A percentile compares a stretch with the other conserved stretches of the same genome.
Conservation (phyloP, 2,888 invertebrate genomes). For the Ommatoiulus sabulosus region DNA sequence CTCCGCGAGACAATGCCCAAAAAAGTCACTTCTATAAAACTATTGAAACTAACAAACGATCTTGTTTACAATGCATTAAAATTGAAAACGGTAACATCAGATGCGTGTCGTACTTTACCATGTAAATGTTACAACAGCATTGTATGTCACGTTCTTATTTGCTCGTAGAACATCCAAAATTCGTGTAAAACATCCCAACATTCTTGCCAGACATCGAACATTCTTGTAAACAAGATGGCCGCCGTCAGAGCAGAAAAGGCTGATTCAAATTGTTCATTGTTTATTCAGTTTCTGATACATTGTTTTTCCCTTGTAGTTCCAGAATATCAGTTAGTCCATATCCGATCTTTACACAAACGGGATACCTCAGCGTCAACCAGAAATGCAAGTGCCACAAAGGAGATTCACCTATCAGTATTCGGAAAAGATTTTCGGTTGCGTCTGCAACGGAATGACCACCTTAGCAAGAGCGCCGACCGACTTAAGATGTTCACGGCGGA, state of each 20-base stretch:
- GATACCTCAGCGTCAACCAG: not conserved
- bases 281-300: not conserved
- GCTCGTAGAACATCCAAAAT: not conserved
- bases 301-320: slow-evolving; percentile 50
- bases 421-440: slow-evolving; percentile 55
- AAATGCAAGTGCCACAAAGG: slow-evolving; percentile 49
- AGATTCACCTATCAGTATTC: slow-evolving; percentile 55
- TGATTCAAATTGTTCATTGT: not conserved
- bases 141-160: not conserved
- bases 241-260: not conserved
- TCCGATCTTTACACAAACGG: slow-evolving; percentile 49
- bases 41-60: not conserved
- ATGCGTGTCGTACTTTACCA: not conserved
- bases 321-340: slow-evolving; percentile 55
- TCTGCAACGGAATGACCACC: slow-evolving; percentile 55
- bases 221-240: not conserved
- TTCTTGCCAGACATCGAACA: too few species aligned
- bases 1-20: not conserved
- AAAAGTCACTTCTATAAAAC: not conserved
- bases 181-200: not conserved
- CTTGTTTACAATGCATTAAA: not conserved
- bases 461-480: slow-evolving; percentile 56
- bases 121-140: not conserved
- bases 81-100: not conserved
- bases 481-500: slow-evolving; percentile 53